Evolutionary conservation across 2,113 vertebrate species (phyloP), one percentile per base, ranked within the genome.

Genomic region (Engraulis encrasicolus): DNA sequence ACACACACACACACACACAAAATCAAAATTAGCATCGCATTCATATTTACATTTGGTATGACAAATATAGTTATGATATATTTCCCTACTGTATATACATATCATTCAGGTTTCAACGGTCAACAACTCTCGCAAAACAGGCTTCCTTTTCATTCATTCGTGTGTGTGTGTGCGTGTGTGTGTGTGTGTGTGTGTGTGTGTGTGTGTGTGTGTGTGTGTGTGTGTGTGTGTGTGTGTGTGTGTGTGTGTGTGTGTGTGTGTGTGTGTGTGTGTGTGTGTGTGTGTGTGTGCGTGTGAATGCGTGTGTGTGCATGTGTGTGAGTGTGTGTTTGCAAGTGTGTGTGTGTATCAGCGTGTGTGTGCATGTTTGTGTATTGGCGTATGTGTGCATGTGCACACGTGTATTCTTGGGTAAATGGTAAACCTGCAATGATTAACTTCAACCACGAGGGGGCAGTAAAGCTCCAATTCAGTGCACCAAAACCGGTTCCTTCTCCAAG

Each of bases 1-100:
- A n/a, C n/a, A n/a, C n/a, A n/a, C n/a, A n/a, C n/a, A n/a, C n/a
- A n/a, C n/a, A n/a, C 7, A 87, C 80, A 79, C 19, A 40, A 40
- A 11, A 82, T 74, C 66, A 17, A 74, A 74, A 74, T 74, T 74
- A 34, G 17, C 66, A 74, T 74, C 6, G 31, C 66, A 34, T 12
- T 36, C 66, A 34, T 74, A 74, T 74, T 74, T 74, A 74, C 66
- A 74, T 31, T n/a, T 74, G 66, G 66, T 74, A 74, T 74, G 4
- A 74, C 34, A 74, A 74, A 74, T 74, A 74, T 31, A 74, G 31
- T 34, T 74, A 34, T 34, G 34, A 34, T 34, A 34, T 34, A 34
- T 74, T 74, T 74, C 66, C 58, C 23, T 27, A 74, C n/a, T n/a
- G n/a, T 31, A 74, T 74, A 74, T 74, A 74, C 40, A 45, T 74